Base-by-base conservation (phyloP, 1,140 invertebrate species). In the Rhagoletis pomonella region DNA sequence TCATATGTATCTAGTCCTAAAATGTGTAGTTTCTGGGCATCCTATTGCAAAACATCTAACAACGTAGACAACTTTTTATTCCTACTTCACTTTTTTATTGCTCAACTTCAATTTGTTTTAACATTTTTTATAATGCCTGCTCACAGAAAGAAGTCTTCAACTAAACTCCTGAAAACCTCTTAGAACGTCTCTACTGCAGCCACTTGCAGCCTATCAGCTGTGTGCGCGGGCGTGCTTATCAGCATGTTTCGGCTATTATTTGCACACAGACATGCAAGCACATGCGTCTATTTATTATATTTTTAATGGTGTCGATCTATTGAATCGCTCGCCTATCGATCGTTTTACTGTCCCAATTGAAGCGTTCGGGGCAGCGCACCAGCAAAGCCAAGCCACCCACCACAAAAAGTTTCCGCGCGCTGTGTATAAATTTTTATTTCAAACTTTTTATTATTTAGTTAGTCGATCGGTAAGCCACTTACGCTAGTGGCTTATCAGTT, bases 151-250 rank as follows among this genome's bases (percentile, higher is more conserved):
- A 10, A 55, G 44, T 4, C 47, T 19, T 29, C 17, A 81, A 81
- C 55, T 81, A 81, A 55, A 14, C 47, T 50, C n/a, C 50, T 81
- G 55, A 55, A 58, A 81, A 1, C n/a, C 50, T 19, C 47, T 3
- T 3, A 58, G 4, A 29, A n/a, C 3, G 67, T 6, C 2, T 1
- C 47, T 50, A 2, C n/a, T 77, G 3, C 5, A 77, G 42, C 0
- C 47, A 42, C 47, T 2, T 5, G 5, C 17, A 1, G 64, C 9
- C 60, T 17, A 10, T 67, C 39, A 1, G n/a, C 19, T 39, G 19
- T 39, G n/a, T 29, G 73, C n/a, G 73, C 19, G 73, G 73, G 73
- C 10, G 47, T 81, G 4, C 73, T 81, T 81, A 81, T 81, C 73
- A 55, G 55, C 50, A 2, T 55, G 44, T 6, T 81, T 81, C 44